A percentile compares a stretch with the other conserved stretches of the same genome.
Evolutionary conservation across 2,797 vertebrate genomes (phyloP).

Genomic region (Clarias fuscus): DNA sequence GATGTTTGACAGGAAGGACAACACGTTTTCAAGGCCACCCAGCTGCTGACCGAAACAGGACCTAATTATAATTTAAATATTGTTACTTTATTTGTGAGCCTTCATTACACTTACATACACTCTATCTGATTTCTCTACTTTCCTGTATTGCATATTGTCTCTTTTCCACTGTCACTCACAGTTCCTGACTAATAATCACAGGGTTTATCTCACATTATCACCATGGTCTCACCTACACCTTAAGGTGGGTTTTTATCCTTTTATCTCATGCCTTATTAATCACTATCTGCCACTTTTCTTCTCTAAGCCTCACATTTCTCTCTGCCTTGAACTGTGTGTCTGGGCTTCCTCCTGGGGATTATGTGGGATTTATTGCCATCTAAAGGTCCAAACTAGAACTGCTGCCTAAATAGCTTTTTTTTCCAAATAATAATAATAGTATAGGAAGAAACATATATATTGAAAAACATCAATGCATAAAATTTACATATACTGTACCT

Average conservation of each 20-base stretch:
- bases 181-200: conserved; percentile 2
- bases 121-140: not conserved
- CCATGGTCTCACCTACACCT: not conserved
- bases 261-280: not conserved
- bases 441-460: no score
- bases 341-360: not conserved
- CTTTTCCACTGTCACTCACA: not conserved
- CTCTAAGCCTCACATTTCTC: not conserved
- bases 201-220: conserved; percentile 13
- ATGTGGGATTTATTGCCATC: not conserved
- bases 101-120: not conserved
- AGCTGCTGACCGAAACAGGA: conserved; percentile 27
- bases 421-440: no score
- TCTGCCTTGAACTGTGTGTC: not conserved
- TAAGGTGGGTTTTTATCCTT: not conserved
- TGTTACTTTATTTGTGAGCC: not conserved
- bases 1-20: conserved; percentile 78
- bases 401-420: not conserved
- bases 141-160: not conserved
- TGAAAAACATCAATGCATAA: not conserved
- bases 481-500: not conserved
- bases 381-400: not conserved
- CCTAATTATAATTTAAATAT: not conserved
- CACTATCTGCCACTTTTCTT: conserved; percentile 9
- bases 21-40: conserved; percentile 65